Conservation (phyloP, 2,888 invertebrate genomes). For the Hymenopus coronatus region DNA sequence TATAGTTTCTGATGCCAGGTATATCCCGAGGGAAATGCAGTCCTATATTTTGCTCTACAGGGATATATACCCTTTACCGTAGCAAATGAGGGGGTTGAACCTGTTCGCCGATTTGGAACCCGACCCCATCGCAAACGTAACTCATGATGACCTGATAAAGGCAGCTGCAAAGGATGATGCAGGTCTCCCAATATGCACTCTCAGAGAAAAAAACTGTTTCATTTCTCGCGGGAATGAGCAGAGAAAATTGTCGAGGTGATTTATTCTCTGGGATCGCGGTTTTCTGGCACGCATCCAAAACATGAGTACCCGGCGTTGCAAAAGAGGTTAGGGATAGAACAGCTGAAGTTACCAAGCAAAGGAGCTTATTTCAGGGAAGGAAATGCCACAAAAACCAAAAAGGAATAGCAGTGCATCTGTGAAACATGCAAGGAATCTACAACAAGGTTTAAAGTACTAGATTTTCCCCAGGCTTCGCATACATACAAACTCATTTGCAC, state of each 20-base stretch:
- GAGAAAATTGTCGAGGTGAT: not conserved
- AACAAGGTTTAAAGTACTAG: too few species aligned
- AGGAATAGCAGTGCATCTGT: too few species aligned
- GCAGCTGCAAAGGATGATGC: not conserved
- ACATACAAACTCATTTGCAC: too few species aligned
- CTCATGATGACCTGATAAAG: not conserved
- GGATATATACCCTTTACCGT: not conserved
- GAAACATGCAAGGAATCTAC: too few species aligned
- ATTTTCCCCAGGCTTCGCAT: too few species aligned
- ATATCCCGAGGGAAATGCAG: not conserved
- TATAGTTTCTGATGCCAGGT: not conserved
- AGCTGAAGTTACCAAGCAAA: not conserved
- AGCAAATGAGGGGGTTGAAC: not conserved
- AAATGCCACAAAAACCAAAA: too few species aligned
- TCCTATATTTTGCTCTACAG: not conserved
- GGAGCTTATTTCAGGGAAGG: not conserved
- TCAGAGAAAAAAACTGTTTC: not conserved
- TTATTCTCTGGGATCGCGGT: not conserved
- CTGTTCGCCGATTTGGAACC: not conserved
- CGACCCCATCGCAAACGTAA: not conserved
- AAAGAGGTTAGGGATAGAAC: not conserved
- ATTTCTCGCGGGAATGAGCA: not conserved
- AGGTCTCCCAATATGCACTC: not conserved
- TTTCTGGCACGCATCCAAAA: not conserved
- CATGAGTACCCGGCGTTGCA: not conserved